A percentile compares a stretch with the other conserved stretches of the same genome.
Conservation (phyloP, 2,797 vertebrate species). For the Danio tinwini region DNA sequence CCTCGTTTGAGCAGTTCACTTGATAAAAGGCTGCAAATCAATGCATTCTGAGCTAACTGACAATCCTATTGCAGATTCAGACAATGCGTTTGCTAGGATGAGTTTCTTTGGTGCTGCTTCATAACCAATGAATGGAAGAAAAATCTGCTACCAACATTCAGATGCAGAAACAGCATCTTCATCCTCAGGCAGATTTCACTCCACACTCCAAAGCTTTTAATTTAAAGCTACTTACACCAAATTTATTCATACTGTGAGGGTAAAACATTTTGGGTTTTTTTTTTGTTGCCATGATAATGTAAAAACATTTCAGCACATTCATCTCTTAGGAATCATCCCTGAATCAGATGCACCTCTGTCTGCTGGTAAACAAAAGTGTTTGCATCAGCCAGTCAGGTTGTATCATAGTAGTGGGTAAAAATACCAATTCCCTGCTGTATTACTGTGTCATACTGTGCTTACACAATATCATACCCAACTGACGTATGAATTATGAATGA, state of each 20-base stretch:
- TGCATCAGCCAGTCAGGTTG: conserved; percentile 19
- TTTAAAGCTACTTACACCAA: conserved; percentile 13
- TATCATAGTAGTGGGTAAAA: conserved; percentile 17
- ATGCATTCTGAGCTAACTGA: conserved; percentile 6
- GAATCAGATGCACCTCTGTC: conserved; percentile 3
- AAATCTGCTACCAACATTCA: neutral
- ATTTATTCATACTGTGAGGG: neutral
- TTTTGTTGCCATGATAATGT: neutral
- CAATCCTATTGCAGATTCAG: neutral
- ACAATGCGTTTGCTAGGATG: neutral
- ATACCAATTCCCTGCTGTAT: conserved; percentile 9
- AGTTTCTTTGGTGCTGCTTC: neutral
- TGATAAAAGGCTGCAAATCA: conserved; percentile 31
- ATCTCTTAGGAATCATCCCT: neutral
- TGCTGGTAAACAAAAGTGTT: conserved; percentile 10
- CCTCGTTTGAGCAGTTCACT: conserved; percentile 9
- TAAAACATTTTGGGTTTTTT: neutral
- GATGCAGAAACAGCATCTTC: neutral
- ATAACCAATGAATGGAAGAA: neutral
- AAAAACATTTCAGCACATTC: conserved; percentile 1
- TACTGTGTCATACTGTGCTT: conserved; percentile 9
- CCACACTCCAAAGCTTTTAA: conserved; percentile 8
- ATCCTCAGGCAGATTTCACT: neutral
- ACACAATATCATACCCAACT: conserved; percentile 29
- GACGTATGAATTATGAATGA: conserved; percentile 52